Evolutionary conservation across 2,797 vertebrate species (phyloP).

Genomic region (Acipenser oxyrinchus): DNA sequence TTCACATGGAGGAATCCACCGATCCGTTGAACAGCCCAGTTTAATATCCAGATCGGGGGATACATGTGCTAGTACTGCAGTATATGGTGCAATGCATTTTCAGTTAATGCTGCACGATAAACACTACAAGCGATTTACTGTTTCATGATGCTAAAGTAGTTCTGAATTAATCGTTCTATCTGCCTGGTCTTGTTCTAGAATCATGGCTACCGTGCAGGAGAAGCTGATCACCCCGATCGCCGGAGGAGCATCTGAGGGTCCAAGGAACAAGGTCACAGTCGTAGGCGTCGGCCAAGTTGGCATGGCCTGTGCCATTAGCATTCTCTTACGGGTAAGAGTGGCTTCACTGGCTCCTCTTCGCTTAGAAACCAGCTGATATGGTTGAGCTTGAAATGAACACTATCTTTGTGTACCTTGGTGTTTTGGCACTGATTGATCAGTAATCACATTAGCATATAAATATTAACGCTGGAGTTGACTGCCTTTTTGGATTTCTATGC

Average conservation of each 20-base stretch:
- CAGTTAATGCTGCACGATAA: neutral
- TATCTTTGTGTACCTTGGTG: neutral
- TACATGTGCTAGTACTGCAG: no score
- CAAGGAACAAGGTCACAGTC: constrained; percentile 84
- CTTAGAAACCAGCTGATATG: no score
- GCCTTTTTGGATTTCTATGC: no score
- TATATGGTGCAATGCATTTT: neutral
- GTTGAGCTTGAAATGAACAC: neutral
- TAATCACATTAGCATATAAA: no score
- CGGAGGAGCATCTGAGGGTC: constrained; percentile 28
- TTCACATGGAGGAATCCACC: no score
- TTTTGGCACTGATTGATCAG: neutral
- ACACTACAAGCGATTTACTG: neutral
- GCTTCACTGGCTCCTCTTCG: no score
- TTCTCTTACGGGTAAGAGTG: constrained; percentile 76
- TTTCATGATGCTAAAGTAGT: no score
- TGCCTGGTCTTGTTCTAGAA: constrained; percentile 27
- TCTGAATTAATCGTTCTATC: neutral
- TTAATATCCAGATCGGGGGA: no score
- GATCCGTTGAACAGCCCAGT: no score
- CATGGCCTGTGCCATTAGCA: constrained; percentile 87
- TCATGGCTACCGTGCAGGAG: constrained; percentile 80
- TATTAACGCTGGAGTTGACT: no score
- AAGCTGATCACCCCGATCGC: constrained; percentile 71
- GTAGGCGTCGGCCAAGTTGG: constrained; percentile 92